Evolutionary conservation across 2,797 vertebrate genomes (phyloP).

Genomic region (Micromesistius poutassou): DNA sequence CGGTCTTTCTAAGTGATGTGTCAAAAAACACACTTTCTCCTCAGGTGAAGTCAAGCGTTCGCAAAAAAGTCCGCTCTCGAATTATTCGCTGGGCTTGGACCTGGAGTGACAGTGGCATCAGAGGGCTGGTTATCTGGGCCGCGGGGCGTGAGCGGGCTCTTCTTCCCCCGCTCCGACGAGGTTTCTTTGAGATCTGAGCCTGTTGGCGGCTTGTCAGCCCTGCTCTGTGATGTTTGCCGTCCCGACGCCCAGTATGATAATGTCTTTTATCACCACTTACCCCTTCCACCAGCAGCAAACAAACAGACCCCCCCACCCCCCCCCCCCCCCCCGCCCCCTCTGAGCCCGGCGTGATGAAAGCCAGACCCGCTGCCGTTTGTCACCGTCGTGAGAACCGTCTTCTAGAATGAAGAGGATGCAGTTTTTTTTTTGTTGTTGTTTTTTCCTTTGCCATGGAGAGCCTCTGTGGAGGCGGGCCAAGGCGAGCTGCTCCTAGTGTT

Average conservation of each 20-base stretch:
- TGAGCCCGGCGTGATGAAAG: slow-evolving; percentile 24
- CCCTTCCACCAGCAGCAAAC: slow-evolving; percentile 18
- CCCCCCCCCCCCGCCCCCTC: no score
- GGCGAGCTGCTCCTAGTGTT: neutral
- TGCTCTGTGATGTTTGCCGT: slow-evolving; percentile 32
- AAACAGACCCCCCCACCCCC: slow-evolving; percentile 9
- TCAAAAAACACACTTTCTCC: neutral
- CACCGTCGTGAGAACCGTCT: neutral
- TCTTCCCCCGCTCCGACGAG: slow-evolving; percentile 22
- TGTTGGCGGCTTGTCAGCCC: slow-evolving; percentile 25
- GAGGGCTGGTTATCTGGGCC: neutral
- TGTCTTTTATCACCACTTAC: slow-evolving; percentile 38
- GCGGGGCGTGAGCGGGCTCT: neutral
- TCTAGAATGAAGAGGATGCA: neutral
- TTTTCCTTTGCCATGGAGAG: neutral
- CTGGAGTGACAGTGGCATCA: neutral
- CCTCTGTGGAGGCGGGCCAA: neutral
- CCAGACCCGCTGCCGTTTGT: slow-evolving; percentile 30
- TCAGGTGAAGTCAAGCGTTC: neutral
- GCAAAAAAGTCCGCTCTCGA: no score
- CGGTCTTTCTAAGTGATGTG: neutral
- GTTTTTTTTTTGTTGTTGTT: slow-evolving; percentile 24
- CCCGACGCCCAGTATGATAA: slow-evolving; percentile 24
- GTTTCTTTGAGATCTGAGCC: slow-evolving; percentile 20
- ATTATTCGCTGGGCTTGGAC: neutral